Conservation (phyloP, 2,113 vertebrate genomes). For the western clawed frog (Xenopus tropicalis) region DNA sequence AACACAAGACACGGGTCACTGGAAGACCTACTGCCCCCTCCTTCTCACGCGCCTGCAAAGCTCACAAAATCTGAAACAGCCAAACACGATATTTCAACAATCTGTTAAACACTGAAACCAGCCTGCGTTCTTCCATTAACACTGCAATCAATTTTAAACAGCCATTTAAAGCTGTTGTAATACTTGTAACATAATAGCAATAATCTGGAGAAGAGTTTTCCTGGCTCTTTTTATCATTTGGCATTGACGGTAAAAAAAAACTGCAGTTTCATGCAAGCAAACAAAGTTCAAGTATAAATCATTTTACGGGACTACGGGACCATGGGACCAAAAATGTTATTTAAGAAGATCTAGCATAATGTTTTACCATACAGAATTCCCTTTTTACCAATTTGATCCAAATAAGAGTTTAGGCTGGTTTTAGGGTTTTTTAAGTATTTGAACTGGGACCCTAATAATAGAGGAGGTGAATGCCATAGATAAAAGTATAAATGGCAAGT, state of each 20-base stretch:
- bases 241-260: constrained; percentile 4
- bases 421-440: too few relatives aligned
- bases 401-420: too few relatives aligned
- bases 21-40: not conserved
- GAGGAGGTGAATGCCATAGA: too few relatives aligned
- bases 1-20: not conserved
- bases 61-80: constrained; percentile 42
- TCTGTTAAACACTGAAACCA: constrained; percentile 45
- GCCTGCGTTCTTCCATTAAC: constrained; percentile 45
- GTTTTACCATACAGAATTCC: too few relatives aligned
- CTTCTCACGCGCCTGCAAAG: constrained; percentile 32
- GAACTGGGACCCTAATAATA: too few relatives aligned
- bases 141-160: constrained; percentile 47
- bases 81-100: constrained; percentile 46
- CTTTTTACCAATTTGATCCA: too few relatives aligned
- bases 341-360: not conserved
- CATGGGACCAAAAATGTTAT: not conserved
- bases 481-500: too few relatives aligned
- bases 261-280: not conserved
- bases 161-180: constrained; percentile 46
- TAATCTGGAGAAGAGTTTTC: constrained; percentile 42
- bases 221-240: constrained; percentile 12
- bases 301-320: too few relatives aligned
- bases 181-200: constrained; percentile 47
- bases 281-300: not conserved